Base-by-base conservation (phyloP, 1,140 invertebrate genomes). In the Maniola jurtina region DNA sequence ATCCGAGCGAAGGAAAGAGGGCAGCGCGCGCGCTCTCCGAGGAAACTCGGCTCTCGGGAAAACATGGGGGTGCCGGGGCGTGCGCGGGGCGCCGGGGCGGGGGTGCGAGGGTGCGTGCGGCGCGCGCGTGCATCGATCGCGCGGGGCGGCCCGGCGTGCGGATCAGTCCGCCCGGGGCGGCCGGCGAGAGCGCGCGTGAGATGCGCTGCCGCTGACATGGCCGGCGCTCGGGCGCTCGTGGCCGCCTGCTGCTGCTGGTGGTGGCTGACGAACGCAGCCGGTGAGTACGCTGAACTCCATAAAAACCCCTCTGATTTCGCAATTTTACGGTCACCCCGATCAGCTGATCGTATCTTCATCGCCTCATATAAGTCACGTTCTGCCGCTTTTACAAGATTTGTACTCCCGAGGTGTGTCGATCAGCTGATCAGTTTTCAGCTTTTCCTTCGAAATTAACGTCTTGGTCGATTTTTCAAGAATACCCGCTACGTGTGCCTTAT, bases 151-250 rank as follows among this genome's bases (percentile, higher is more conserved):
- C 67, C 66, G 65, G 70, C 70, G 69, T 75, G 68, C 71, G 76
- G 80, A 75, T 86, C 87, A 89, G 87, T 89, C 86, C 82, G 86
- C 52, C 87, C 88, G 88, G 88, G 90, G 86, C 87, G 84, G 89
- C 88, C 84, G 83, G 89, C 86, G 78, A 80, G 84, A 88, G 84
- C 86, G 89, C 84, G 81, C 89, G 87, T 84, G 81, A 83, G 76
- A 91, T 90, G 90, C 89, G 89, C 86, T 84, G 78, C 73, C 87
- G 84, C 84, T 90, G 80, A 89, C 62, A 90, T 90, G 90, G 84
- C 89, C 89, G 89, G 89, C 90, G 85, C 83, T 86, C 89, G 85
- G 87, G 81, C 88, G 86, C 90, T 90, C 82, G 83, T 88, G 79
- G 84, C 82, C 88, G 90, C 81, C 83, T 88, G 85, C 83, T 86